Conservation (phyloP, 2,888 invertebrate genomes). For the Melanchra persicariae region DNA sequence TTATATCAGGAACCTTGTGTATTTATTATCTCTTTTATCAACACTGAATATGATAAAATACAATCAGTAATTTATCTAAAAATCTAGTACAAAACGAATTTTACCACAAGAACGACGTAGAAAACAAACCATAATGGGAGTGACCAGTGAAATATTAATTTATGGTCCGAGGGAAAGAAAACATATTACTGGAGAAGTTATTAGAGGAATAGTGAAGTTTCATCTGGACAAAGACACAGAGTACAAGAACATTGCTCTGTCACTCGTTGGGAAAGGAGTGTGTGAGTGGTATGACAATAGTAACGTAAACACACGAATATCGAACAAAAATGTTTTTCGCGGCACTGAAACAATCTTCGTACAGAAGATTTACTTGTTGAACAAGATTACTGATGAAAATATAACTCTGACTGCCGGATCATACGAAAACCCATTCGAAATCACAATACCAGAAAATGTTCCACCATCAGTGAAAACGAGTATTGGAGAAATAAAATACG, state of each 20-base stretch:
- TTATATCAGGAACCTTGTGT: neutral
- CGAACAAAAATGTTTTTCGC: neutral
- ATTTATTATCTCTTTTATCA: conserved; percentile 15
- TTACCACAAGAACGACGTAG: conserved; percentile 3
- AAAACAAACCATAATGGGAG: conserved; percentile 57
- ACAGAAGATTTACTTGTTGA: conserved; percentile 25
- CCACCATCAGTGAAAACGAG: conserved; percentile 42
- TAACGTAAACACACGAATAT: neutral
- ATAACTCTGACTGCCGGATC: conserved; percentile 16
- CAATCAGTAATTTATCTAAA: neutral
- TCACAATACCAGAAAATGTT: conserved; percentile 33
- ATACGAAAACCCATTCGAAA: conserved; percentile 35
- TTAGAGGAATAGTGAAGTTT: conserved; percentile 65
- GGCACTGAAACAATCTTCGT: conserved; percentile 20
- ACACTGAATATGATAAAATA: neutral
- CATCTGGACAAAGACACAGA: conserved; percentile 56
- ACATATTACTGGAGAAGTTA: conserved; percentile 54
- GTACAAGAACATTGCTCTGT: conserved; percentile 61
- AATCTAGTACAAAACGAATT: conserved; percentile 9
- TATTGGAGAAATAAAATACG: conserved; percentile 26
- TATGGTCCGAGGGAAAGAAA: conserved; percentile 42
- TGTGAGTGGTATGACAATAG: conserved; percentile 21
- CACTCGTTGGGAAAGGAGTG: conserved; percentile 61
- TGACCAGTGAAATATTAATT: conserved; percentile 68
- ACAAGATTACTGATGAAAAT: conserved; percentile 3